Percentiles rank a stretch among this genome's conserved stretches.
Conservation (phyloP, 2,797 vertebrate species). For the Coreius guichenoti region DNA sequence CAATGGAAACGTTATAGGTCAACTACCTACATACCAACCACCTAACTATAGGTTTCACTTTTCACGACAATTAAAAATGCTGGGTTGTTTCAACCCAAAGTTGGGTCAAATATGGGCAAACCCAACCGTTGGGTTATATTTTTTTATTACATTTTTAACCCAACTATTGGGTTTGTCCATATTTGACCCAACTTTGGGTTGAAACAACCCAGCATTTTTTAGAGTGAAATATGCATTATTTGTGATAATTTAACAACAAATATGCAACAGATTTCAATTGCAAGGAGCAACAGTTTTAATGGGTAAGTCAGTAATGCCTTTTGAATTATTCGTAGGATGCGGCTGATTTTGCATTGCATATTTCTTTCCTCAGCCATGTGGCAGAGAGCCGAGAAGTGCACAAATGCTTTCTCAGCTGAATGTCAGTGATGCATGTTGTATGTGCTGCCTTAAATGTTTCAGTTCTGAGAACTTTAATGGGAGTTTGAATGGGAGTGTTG, state of each 20-base stretch:
- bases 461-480: not conserved
- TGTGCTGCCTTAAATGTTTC: conserved; percentile 1
- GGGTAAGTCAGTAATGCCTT: not conserved
- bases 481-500: conserved; percentile 9
- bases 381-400: not conserved
- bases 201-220: no score
- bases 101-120: no score
- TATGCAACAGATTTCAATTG: conserved; percentile 1
- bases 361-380: conserved; percentile 1
- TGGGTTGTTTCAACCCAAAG: no score
- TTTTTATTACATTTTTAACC: no score
- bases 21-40: no score
- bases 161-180: no score
- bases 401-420: not conserved
- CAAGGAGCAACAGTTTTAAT: conserved; percentile 11
- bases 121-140: no score
- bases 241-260: no score
- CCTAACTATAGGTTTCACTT: no score
- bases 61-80: not conserved
- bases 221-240: not conserved
- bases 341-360: not conserved
- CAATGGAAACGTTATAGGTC: not conserved
- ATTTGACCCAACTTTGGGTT: no score
- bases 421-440: not conserved
- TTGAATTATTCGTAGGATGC: not conserved